Conservation (phyloP, 2,888 invertebrate genomes). For the Acleris literana region DNA sequence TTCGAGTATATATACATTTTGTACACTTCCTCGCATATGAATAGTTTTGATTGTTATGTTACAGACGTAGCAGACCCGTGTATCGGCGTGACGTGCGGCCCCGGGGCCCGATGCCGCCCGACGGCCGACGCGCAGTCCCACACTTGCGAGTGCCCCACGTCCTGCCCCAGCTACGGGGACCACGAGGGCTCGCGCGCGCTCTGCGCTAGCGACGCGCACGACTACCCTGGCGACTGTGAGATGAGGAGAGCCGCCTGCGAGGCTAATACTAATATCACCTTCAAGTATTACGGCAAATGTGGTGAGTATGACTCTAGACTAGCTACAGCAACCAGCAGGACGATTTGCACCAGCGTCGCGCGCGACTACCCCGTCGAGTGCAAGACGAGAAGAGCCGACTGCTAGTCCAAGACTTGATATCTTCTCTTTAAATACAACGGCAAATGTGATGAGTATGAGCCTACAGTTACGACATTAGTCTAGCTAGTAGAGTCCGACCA, state of each 20-base stretch:
- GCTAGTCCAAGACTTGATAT: constrained; percentile 88
- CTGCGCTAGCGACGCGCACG: constrained; percentile 92
- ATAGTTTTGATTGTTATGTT: too few relatives aligned
- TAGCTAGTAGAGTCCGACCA: too few relatives aligned
- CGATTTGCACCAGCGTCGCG: too few relatives aligned
- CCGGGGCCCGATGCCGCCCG: constrained; percentile 89
- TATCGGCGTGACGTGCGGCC: constrained; percentile 89
- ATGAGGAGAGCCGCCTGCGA: constrained; percentile 91
- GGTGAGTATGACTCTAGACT: constrained; percentile 84
- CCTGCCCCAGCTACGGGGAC: constrained; percentile 93
- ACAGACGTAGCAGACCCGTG: constrained; percentile 88
- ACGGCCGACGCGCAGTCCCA: constrained; percentile 87
- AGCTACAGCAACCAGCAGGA: too few relatives aligned
- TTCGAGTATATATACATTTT: too few relatives aligned
- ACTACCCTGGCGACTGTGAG: constrained; percentile 94
- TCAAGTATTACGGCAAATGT: constrained; percentile 93
- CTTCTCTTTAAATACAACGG: constrained; percentile 90
- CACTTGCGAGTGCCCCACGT: constrained; percentile 90
- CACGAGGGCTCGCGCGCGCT: constrained; percentile 90
- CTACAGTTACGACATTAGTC: too few relatives aligned
- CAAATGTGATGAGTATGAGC: constrained; percentile 89
- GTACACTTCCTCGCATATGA: too few relatives aligned
- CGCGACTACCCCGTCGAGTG: constrained; percentile 83
- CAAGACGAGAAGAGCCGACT: constrained; percentile 91
- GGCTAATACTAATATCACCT: constrained; percentile 88